Percentiles rank a stretch among this genome's conserved stretches.
phyloP scores from a whole-genome alignment of 2,113 vertebrate species.

The Hydropotes inermis region DNA sequence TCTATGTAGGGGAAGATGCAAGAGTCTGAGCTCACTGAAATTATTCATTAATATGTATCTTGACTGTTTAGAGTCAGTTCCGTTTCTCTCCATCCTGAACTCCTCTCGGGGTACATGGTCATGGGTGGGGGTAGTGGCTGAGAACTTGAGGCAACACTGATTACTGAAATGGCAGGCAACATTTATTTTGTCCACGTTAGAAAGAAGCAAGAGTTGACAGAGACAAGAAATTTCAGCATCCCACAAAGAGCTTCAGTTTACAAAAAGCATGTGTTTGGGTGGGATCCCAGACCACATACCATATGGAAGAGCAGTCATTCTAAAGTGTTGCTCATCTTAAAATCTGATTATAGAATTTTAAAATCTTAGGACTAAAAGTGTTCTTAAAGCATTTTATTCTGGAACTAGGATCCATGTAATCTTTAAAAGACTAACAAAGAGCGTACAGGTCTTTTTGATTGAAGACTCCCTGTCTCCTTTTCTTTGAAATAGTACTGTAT shows the following conservation, averaged over 20 bases:
- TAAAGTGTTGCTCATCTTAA: not conserved
- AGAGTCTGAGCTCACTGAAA: not conserved
- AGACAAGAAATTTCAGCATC: not conserved
- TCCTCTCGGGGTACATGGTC: not conserved
- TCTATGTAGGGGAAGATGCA: not conserved
- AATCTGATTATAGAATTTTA: not conserved
- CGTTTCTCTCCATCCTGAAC: not conserved
- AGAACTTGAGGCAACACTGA: not conserved
- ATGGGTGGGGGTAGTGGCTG: not conserved
- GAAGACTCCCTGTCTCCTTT: not conserved
- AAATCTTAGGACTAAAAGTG: not conserved
- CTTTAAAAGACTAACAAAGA: not conserved
- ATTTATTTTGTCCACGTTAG: not conserved
- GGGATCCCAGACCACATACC: not conserved
- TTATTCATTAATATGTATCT: not conserved
- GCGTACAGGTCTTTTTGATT: not conserved
- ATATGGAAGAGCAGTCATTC: not conserved
- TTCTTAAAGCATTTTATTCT: not conserved
- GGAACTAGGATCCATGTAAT: not conserved
- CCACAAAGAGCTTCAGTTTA: not conserved
- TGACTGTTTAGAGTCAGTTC: not conserved
- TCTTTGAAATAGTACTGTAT: not conserved
- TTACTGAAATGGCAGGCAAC: not conserved
- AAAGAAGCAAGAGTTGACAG: not conserved
- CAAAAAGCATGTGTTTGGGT: not conserved